Conservation (phyloP, 1,140 invertebrate genomes). For the Drosophila nigromelanica region DNA sequence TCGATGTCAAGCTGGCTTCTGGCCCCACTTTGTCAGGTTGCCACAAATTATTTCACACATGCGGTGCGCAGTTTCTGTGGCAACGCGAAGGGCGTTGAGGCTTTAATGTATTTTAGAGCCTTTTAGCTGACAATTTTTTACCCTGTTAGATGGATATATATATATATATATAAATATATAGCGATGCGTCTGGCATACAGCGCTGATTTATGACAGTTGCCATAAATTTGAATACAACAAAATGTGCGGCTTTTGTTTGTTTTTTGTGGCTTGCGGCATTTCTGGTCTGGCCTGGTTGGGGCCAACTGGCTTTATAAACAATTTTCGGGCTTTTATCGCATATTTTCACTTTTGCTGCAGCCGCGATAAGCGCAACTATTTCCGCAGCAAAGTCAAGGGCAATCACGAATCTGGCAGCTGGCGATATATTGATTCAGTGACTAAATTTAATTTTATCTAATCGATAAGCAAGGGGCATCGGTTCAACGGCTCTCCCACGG, state of each 20-base stretch:
- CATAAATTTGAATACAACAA: conserved; percentile 57
- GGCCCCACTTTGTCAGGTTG: not conserved
- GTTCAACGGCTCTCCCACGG: conserved; percentile 35
- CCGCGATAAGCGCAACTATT: conserved; percentile 64
- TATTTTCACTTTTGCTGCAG: conserved; percentile 62
- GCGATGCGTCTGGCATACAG: conserved; percentile 15
- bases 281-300: too few relatives aligned
- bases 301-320: conserved; percentile 61
- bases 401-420: conserved; percentile 22
- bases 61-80: conserved; percentile 15
- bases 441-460: conserved; percentile 82
- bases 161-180: not conserved
- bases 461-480: conserved; percentile 55
- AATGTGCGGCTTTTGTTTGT: conserved; percentile 9
- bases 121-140: conserved; percentile 37
- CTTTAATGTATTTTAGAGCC: conserved; percentile 61
- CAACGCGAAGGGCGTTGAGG: not conserved
- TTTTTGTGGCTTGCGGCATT: conserved; percentile 7
- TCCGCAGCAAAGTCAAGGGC: conserved; percentile 74
- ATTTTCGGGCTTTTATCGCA: conserved; percentile 70
- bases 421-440: conserved; percentile 51
- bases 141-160: conserved; percentile 16
- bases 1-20: conserved; percentile 25
- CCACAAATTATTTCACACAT: conserved; percentile 1
- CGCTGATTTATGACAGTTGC: conserved; percentile 58